Percentiles rank a stretch among this genome's conserved stretches.
These are phyloP conservation scores for Clarias macrocephalus DNA, from an alignment of 2,113 vertebrate species.

Conservation along the genomic window DNA sequence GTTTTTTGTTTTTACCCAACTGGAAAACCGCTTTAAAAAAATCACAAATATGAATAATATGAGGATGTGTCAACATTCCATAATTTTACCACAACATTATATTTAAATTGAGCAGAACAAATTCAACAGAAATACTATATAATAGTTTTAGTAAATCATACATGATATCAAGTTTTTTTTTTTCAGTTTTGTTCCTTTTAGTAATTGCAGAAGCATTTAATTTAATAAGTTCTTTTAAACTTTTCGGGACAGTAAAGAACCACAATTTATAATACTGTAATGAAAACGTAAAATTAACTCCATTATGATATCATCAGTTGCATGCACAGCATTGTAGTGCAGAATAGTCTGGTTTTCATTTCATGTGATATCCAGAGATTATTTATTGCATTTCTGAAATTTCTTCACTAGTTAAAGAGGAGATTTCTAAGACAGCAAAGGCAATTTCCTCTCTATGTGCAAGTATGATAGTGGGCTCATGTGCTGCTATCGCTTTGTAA, in stretches of 20 bases:
- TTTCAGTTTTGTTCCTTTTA: no score
- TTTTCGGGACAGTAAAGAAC: neutral
- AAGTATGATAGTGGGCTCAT: slow-evolving; percentile 12
- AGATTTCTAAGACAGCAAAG: neutral
- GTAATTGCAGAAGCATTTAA: neutral
- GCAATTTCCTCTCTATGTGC: slow-evolving; percentile 6
- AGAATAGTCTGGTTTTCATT: neutral
- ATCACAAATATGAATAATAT: neutral
- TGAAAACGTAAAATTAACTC: neutral
- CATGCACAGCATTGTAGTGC: neutral
- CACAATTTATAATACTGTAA: neutral
- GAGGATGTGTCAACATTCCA: neutral
- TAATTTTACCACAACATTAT: neutral
- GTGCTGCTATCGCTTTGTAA: slow-evolving; percentile 19
- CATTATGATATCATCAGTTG: neutral
- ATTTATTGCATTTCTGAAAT: neutral
- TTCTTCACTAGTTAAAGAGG: neutral
- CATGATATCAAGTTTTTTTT: no score
- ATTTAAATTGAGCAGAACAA: no score
- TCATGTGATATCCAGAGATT: neutral
- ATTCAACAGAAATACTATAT: no score
- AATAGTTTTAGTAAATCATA: no score
- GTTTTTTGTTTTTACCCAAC: neutral
- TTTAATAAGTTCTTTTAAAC: neutral
- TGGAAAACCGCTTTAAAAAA: neutral